A percentile compares a stretch with the other conserved stretches of the same genome.
Conservation (phyloP, 2,113 vertebrate species). For the Triplophysa siluroides region DNA sequence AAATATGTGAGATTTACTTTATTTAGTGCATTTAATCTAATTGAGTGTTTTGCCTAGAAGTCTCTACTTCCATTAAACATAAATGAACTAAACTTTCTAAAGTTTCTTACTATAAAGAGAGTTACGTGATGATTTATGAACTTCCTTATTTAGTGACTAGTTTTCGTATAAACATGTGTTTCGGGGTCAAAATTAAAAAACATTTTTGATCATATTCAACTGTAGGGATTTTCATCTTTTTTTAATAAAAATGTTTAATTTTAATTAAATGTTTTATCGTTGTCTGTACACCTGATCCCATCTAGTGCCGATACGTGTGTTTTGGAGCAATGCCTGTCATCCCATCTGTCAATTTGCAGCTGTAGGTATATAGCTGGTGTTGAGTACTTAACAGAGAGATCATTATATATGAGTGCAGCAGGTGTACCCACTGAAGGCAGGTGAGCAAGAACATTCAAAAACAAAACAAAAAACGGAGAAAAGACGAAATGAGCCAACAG, state of each 20-base stretch:
- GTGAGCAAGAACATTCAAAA: neutral
- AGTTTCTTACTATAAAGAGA: no score
- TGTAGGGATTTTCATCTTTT: constrained; percentile 9
- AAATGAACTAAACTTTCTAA: no score
- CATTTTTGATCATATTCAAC: no score
- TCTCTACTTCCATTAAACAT: no score
- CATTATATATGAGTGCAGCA: constrained; percentile 21
- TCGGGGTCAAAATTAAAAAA: no score
- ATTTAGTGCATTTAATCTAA: no score
- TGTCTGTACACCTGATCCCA: constrained; percentile 29
- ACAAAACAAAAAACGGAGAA: neutral
- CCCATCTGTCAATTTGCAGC: constrained; percentile 36
- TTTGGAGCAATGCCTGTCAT: constrained; percentile 29
- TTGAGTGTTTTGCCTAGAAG: no score
- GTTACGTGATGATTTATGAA: no score
- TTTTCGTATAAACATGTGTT: no score
- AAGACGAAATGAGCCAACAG: neutral
- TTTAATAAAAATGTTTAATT: neutral
- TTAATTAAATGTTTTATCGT: constrained; percentile 22
- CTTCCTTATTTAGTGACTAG: neutral
- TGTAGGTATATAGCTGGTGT: constrained; percentile 12
- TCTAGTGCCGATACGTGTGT: neutral
- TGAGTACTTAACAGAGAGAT: constrained; percentile 4
- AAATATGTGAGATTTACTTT: no score
- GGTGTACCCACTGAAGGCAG: neutral